Evolutionary conservation across 2,888 invertebrate species (phyloP).

Genomic region (Melinaea marsaeus): DNA sequence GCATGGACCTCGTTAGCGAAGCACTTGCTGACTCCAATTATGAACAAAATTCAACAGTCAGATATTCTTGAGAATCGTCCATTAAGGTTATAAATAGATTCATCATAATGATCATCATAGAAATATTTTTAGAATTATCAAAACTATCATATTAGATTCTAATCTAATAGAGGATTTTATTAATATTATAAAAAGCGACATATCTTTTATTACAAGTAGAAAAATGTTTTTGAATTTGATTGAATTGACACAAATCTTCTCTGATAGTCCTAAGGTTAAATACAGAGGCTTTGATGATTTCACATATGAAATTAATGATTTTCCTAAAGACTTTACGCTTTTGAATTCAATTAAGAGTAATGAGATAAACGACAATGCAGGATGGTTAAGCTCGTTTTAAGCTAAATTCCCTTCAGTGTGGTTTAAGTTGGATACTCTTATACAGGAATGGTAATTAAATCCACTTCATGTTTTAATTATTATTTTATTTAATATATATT

Average conservation of each 20-base stretch:
- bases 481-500: not conserved
- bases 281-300: not conserved
- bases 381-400: slow-evolving; percentile 55
- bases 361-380: slow-evolving; percentile 52
- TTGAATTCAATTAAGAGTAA: slow-evolving; percentile 49
- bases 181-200: too few relatives aligned
- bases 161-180: too few relatives aligned
- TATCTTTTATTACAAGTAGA: too few relatives aligned
- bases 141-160: too few relatives aligned
- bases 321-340: slow-evolving; percentile 20
- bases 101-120: slow-evolving; percentile 32
- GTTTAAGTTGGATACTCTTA: slow-evolving; percentile 34
- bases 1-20: slow-evolving; percentile 61
- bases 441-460: not conserved
- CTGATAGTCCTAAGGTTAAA: not conserved
- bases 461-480: not conserved
- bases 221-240: too few relatives aligned
- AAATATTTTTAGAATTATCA: not conserved
- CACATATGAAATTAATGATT: slow-evolving; percentile 25
- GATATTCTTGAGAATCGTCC: slow-evolving; percentile 47
- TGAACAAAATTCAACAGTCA: slow-evolving; percentile 53
- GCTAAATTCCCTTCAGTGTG: slow-evolving; percentile 47
- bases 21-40: slow-evolving; percentile 62
- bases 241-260: not conserved
- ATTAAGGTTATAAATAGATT: slow-evolving; percentile 54